Evolutionary conservation across 2,888 invertebrate species (phyloP).

Genomic region (Trilocha varians): DNA sequence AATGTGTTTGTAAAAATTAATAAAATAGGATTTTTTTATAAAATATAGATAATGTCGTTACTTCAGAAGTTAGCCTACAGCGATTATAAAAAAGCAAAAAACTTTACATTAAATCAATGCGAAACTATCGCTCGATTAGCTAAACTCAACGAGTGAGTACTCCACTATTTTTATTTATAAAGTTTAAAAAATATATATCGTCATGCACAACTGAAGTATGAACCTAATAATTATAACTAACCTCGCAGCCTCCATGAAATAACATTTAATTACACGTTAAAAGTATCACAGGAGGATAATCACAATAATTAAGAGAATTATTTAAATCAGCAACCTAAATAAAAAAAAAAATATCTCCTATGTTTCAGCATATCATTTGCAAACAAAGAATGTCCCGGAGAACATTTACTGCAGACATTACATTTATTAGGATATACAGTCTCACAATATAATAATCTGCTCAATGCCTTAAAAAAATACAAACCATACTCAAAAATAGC

Average conservation of each 20-base stretch:
- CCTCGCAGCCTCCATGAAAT: no score
- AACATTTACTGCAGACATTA: slow-evolving; percentile 43
- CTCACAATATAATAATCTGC: slow-evolving; percentile 29
- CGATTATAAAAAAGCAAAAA: slow-evolving; percentile 43
- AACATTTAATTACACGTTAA: no score
- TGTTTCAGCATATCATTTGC: slow-evolving; percentile 36
- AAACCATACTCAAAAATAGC: slow-evolving; percentile 54
- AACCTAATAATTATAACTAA: neutral
- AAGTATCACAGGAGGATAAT: no score
- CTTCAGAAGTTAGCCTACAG: slow-evolving; percentile 41
- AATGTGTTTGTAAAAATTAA: no score
- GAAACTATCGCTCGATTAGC: slow-evolving; percentile 48
- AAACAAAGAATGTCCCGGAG: slow-evolving; percentile 42
- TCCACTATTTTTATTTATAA: neutral
- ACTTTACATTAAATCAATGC: slow-evolving; percentile 40
- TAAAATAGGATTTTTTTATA: no score
- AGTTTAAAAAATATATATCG: neutral
- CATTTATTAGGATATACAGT: slow-evolving; percentile 42
- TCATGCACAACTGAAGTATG: neutral
- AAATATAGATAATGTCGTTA: slow-evolving; percentile 37
- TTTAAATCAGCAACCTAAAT: no score
- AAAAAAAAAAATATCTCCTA: no score
- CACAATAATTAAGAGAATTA: no score
- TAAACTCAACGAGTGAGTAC: slow-evolving; percentile 43
- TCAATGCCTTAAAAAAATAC: slow-evolving; percentile 31